Evolutionary conservation across 2,113 vertebrate genomes (phyloP), one percentile per base, ranked within the genome.

Genomic region (Columba janthina): DNA sequence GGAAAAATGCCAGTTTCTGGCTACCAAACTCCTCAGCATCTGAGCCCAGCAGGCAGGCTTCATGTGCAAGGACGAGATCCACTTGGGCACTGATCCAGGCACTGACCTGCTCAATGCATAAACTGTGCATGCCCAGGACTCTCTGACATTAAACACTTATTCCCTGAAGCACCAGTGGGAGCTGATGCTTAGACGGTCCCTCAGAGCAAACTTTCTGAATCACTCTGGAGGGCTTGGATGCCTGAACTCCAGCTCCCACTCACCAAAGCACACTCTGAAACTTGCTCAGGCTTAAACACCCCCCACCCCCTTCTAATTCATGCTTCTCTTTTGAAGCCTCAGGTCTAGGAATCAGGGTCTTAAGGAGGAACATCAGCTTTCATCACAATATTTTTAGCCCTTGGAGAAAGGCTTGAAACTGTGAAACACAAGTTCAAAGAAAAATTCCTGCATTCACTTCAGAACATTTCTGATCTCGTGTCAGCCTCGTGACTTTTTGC

Each of bases 1-100:
- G 24, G 15, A 89, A 75, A 82, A 61, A 44, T 32, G n/a, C 12
- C 25, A 12, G 66, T 40, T 83, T 77, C 51, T 77, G 84, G n/a
- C 36, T 48, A 19, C 13, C 5, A 1, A n/a, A 20, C 50, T 70
- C 24, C 8, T 4, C 14, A n/a, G 42, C 16, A 40, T 20, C 60
- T 8, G 6, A 42, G 40, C 11, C 19, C 19, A 44, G 28, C 34
- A 17, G 15, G 31, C 34, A 67, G 25, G 26, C 26, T 79, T 44
- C 0, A 0, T 10, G 28, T 44, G 15, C 31, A 36, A n/a, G 11
- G 61, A 73, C 0, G 5, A 56, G 67, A 56, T 44, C 26, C 26
- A 21, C 7, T 9, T 21, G n/a, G 14, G 56, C 42, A 7, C 10
- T 2, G 21, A 50, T 7, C 34, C 22, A 26, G 76, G 38, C 46